Conservation (phyloP, 2,113 vertebrate genomes). For the Pelobates fuscus region DNA sequence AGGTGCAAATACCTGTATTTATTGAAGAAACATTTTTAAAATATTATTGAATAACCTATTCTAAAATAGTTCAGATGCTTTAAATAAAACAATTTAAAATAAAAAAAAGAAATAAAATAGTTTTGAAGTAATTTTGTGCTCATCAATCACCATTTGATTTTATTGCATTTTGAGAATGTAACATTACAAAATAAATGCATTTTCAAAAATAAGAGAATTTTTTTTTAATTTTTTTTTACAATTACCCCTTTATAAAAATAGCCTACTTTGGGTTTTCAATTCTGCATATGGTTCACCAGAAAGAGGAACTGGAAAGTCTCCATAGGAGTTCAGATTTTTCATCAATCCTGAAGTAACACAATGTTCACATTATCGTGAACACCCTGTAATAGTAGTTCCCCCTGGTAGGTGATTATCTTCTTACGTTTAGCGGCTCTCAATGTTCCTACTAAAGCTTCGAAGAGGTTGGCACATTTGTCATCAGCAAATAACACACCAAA, state of each 20-base stretch:
- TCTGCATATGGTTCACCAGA: conserved; percentile 49
- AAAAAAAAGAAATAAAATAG: no score
- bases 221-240: not conserved
- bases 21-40: no score
- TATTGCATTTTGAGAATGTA: conserved; percentile 25
- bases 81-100: no score
- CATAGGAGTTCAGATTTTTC: conserved; percentile 5
- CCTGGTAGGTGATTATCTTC: conserved; percentile 78
- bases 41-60: no score
- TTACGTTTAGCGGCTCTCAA: conserved; percentile 88
- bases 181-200: conserved; percentile 11
- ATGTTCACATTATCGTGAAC: conserved; percentile 92
- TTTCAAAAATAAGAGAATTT: conserved; percentile 2
- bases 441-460: conserved; percentile 94
- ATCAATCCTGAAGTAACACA: conserved; percentile 78
- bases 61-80: no score
- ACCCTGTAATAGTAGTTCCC: conserved; percentile 90
- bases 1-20: no score
- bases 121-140: not conserved
- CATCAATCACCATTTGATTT: not conserved
- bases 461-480: conserved; percentile 93
- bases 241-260: conserved; percentile 29
- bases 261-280: conserved; percentile 20
- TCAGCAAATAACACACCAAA: conserved; percentile 93
- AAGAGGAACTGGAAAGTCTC: not conserved